These are phyloP conservation scores for Anthrax anthrax DNA, from an alignment of 2,888 invertebrate species.

Conservation along the genomic window DNA sequence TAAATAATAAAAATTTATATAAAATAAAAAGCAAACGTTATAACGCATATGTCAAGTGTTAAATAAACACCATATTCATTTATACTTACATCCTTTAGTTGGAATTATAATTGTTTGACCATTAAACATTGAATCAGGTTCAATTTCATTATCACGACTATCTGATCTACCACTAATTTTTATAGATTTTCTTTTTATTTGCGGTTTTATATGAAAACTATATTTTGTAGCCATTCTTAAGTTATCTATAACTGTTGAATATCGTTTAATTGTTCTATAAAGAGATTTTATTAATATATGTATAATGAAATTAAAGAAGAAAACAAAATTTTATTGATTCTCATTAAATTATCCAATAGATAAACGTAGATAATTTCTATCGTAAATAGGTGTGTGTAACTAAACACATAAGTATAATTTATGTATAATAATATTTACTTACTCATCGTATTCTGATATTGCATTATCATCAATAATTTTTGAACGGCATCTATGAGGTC, in stretches of 20 bases:
- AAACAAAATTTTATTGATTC: no score
- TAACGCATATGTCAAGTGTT: no score
- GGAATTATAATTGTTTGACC: conserved; percentile 58
- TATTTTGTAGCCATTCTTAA: conserved; percentile 72
- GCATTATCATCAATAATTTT: conserved; percentile 28
- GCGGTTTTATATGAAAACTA: conserved; percentile 58
- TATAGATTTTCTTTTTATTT: conserved; percentile 38
- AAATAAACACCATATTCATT: no score
- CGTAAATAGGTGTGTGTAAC: no score
- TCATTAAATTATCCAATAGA: no score
- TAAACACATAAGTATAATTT: no score
- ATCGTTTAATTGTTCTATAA: conserved; percentile 31
- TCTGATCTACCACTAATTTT: conserved; percentile 30
- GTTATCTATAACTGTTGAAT: conserved; percentile 48
- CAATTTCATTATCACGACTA: conserved; percentile 32
- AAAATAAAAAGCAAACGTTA: no score
- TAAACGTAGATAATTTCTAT: no score
- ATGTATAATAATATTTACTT: conserved; percentile 14
- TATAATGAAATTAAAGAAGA: no score
- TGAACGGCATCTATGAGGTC: conserved; percentile 57
- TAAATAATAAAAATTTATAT: no score
- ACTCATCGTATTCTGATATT: conserved; percentile 12
- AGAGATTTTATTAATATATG: no score
- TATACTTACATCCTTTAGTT: conserved; percentile 67
- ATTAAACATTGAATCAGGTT: conserved; percentile 38